Percentiles rank a stretch among this genome's conserved stretches.
Conservation (phyloP, 2,888 invertebrate genomes). For the Bugula neritina region DNA sequence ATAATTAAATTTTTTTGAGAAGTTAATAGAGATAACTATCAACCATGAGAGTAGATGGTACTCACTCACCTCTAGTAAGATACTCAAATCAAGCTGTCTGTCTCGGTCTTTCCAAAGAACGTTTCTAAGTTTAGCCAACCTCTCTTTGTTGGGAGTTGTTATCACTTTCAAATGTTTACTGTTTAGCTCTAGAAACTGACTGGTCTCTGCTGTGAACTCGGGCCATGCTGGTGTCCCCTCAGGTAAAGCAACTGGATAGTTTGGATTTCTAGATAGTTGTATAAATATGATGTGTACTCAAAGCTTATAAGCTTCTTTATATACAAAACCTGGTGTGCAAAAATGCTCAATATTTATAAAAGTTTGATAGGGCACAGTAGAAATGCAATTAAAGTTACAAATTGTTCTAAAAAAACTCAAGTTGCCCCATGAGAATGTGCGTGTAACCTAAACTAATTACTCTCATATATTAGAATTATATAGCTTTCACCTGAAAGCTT, state of each 20-base stretch:
- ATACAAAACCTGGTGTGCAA: neutral
- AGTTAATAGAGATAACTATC: too few species aligned
- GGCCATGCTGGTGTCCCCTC: conserved; percentile 1
- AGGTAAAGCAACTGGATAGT: conserved; percentile 6
- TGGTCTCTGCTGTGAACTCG: conserved; percentile 1
- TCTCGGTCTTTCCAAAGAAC: neutral
- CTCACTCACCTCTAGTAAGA: too few species aligned
- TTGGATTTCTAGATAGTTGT: conserved; percentile 13
- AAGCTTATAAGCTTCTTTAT: neutral
- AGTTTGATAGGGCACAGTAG: too few species aligned
- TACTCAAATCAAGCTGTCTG: neutral
- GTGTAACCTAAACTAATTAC: too few species aligned
- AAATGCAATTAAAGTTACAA: too few species aligned
- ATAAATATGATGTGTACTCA: neutral
- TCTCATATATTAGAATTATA: too few species aligned
- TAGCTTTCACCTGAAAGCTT: too few species aligned
- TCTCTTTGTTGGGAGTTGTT: conserved; percentile 14
- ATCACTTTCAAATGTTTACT: neutral
- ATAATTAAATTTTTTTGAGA: too few species aligned
- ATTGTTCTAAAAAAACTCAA: too few species aligned
- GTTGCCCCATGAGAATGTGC: too few species aligned
- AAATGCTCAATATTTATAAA: neutral
- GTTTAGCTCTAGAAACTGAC: neutral
- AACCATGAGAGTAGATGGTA: too few species aligned
- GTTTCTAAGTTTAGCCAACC: neutral